Base-by-base conservation (phyloP, 2,113 vertebrate species). In the Campylomormyrus numenius region DNA sequence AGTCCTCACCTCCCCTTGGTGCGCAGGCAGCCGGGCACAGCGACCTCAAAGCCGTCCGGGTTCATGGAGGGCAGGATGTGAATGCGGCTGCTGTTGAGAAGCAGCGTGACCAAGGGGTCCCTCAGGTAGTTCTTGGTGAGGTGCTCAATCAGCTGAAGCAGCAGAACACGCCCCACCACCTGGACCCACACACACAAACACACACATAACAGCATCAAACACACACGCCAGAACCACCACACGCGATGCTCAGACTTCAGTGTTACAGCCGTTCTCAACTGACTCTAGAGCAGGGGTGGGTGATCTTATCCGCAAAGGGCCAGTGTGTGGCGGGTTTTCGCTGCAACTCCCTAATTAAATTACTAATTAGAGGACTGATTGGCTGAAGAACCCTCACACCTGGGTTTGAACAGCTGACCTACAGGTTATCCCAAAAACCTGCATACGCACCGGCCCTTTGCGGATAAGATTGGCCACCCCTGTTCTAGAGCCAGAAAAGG, bases 31-130 rank as follows among this genome's bases (percentile, higher is more conserved):
- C n/a, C 62, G 62, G 62, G 95, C 87, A 97, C 98, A 11, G 98
- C 98, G 93, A 97, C 96, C 94, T 99, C 98, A 21, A 99, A 99
- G 92, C 98, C 98, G 0, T 99, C 98, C 0, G 98, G 98, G 95
- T 99, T 99, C 98, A 99, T 99, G 92, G 98, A 98, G 21, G 98
- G 98, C 95, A 99, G 93, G 94, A 99, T 97, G 94, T 99, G 98
- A 90, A 99, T 97, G 93, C 98, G 97, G 0, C 97, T 98, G 94
- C 95, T 94, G 0, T 97, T 96, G 93, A 99, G 95, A 89, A 99
- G 97, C 90, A 62, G 94, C 0, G 89, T 95, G 92, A 99, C 96
- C 98, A 95, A 87, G 95, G 96, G 92, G 96, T 98, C 90, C 97
- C 94, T 96, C 27, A 94, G 96, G 91, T 98, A 98, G 93, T 99